Conservation (phyloP, 1,140 invertebrate species). For the Eumaeus atala region DNA sequence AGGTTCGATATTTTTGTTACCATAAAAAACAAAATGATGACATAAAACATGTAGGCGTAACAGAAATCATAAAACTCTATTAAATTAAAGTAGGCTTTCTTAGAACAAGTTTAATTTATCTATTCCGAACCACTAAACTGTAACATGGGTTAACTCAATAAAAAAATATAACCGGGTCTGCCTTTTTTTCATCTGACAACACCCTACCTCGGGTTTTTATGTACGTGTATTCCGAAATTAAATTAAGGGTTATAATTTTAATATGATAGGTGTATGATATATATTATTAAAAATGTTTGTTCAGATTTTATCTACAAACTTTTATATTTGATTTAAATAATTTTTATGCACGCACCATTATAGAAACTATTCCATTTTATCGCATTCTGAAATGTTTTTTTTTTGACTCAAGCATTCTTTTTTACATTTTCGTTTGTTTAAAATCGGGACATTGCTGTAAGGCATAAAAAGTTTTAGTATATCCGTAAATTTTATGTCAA, state of each 20-base stretch:
- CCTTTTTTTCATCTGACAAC: slow-evolving; percentile 61
- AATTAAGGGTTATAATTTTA: slow-evolving; percentile 73
- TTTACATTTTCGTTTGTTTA: neutral
- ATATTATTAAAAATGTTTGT: slow-evolving; percentile 44
- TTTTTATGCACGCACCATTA: slow-evolving; percentile 3
- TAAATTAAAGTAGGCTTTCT: slow-evolving; percentile 51
- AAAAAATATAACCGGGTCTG: slow-evolving; percentile 62
- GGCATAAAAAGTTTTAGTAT: no score
- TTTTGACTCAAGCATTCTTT: neutral
- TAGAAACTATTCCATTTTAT: slow-evolving; percentile 3
- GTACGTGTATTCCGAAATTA: slow-evolving; percentile 63
- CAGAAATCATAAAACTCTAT: slow-evolving; percentile 20
- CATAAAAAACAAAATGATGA: neutral
- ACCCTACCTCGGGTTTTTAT: slow-evolving; percentile 54
- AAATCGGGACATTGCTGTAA: neutral
- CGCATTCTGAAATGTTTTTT: slow-evolving; percentile 1
- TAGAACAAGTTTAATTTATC: slow-evolving; percentile 51
- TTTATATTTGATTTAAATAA: slow-evolving; percentile 17
- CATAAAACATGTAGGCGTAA: slow-evolving; percentile 1
- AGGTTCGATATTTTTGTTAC: neutral
- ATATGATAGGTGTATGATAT: slow-evolving; percentile 68
- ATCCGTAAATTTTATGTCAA: no score
- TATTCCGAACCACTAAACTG: slow-evolving; percentile 56
- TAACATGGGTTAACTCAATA: slow-evolving; percentile 43
- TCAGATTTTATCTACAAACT: slow-evolving; percentile 39